Evolutionary conservation across 2,113 vertebrate species (phyloP).

Genomic region (Engystomops pustulosus): DNA sequence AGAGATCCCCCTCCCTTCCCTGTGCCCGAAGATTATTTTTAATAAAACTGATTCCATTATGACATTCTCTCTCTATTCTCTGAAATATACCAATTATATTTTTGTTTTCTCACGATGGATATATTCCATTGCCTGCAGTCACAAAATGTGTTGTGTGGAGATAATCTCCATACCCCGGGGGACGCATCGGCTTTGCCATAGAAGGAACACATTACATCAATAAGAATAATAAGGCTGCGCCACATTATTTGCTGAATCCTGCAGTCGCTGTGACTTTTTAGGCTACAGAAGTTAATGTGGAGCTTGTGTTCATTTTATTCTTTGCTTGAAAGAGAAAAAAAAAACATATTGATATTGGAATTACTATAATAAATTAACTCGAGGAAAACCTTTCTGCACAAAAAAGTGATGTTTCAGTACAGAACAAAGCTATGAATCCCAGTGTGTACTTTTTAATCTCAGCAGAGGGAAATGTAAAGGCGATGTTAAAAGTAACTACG

Average conservation of each 20-base stretch:
- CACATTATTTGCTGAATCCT: constrained; percentile 50
- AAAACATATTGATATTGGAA: constrained; percentile 48
- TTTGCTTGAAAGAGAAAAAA: constrained; percentile 14
- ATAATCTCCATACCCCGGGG: constrained; percentile 53
- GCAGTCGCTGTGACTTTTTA: constrained; percentile 27
- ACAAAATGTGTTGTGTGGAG: constrained; percentile 58
- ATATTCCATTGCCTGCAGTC: constrained; percentile 52
- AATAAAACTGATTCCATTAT: constrained; percentile 45
- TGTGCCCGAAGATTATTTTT: constrained; percentile 6
- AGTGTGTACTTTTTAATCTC: constrained; percentile 20
- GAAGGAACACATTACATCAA: constrained; percentile 43
- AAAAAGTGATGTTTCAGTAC: neutral
- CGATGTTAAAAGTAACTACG: neutral
- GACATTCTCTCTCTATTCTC: constrained; percentile 30
- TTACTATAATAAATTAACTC: constrained; percentile 27
- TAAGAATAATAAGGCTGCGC: constrained; percentile 39
- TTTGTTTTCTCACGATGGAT: constrained; percentile 36
- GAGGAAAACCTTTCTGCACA: constrained; percentile 26
- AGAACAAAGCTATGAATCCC: constrained; percentile 19
- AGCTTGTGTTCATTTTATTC: constrained; percentile 34
- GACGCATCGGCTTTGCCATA: constrained; percentile 40
- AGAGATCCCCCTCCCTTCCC: neutral
- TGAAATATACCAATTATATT: constrained; percentile 52
- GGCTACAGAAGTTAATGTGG: constrained; percentile 47
- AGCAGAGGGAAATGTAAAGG: constrained; percentile 41